These are phyloP conservation scores for Hemicentrotus pulcherrimus DNA, from an alignment of 35 echinoderm and acorn worm species.

Conservation along the genomic window DNA sequence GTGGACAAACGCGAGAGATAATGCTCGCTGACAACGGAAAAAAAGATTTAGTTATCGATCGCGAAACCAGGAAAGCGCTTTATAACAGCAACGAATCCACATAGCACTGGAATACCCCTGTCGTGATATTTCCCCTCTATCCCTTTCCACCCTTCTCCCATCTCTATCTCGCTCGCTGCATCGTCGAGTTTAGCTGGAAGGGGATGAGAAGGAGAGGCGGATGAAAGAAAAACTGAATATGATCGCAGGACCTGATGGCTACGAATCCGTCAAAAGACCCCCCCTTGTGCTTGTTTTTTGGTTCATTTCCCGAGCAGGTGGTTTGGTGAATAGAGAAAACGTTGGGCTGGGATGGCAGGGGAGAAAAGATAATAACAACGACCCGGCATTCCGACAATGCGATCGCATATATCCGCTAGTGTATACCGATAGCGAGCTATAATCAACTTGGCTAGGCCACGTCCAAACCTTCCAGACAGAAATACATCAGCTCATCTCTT, in stretches of 20 bases:
- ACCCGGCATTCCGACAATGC: conserved; percentile 19
- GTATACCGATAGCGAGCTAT: not conserved
- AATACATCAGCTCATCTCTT: not conserved
- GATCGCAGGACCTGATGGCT: conserved; percentile 8
- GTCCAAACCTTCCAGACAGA: not conserved
- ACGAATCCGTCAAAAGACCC: not conserved
- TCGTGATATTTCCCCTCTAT: not conserved
- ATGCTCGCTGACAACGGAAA: conserved; percentile 40
- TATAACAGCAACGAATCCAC: conserved; percentile 8
- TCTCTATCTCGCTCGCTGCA: not conserved
- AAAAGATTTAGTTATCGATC: conserved; percentile 51
- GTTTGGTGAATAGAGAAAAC: conserved; percentile 35
- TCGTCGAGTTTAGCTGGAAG: not conserved
- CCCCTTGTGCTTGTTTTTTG: conserved; percentile 49
- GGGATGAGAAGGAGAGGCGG: not conserved
- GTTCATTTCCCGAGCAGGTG: conserved; percentile 50
- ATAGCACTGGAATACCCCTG: not conserved
- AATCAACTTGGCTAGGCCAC: not conserved
- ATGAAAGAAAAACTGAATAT: conserved; percentile 40
- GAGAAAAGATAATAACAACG: conserved; percentile 42
- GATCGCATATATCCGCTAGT: conserved; percentile 5
- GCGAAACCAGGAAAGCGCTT: conserved; percentile 17
- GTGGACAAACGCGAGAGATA: conserved; percentile 40
- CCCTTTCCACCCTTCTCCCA: not conserved
- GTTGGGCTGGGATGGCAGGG: not conserved